Conservation (phyloP, 2,113 vertebrate species). For the Cinclus mexicanus region DNA sequence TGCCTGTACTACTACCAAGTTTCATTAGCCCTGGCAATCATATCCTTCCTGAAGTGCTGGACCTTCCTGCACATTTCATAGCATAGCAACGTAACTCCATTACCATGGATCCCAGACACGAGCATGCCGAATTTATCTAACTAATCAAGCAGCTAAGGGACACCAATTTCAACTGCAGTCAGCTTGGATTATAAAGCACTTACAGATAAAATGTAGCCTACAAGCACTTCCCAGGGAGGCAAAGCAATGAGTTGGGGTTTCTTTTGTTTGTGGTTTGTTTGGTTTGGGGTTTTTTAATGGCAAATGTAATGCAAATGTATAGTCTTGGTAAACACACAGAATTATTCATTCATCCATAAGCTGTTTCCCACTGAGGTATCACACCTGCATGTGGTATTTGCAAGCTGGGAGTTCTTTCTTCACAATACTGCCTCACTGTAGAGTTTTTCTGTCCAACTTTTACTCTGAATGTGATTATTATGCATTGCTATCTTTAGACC, state of each 20-base stretch:
- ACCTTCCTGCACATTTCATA: constrained; percentile 28
- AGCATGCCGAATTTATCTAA: constrained; percentile 38
- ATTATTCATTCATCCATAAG: not conserved
- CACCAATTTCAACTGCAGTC: constrained; percentile 16
- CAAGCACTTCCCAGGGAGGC: not conserved
- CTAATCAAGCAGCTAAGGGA: constrained; percentile 10
- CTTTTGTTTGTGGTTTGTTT: not conserved
- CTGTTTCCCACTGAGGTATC: constrained; percentile 1
- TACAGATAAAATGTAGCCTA: not conserved
- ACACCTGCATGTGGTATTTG: constrained; percentile 2
- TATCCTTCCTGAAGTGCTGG: not conserved
- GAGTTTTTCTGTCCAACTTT: not conserved
- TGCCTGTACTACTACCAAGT: not conserved
- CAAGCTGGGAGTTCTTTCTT: constrained; percentile 1
- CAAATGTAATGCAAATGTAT: not conserved
- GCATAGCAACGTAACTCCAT: constrained; percentile 62
- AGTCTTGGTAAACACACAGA: not conserved
- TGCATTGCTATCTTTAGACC: not conserved
- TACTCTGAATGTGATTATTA: not conserved
- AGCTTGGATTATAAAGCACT: not conserved
- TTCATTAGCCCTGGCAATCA: constrained; percentile 23
- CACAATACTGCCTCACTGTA: not conserved
- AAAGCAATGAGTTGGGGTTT: not conserved
- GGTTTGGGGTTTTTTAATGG: not conserved
- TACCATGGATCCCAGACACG: constrained; percentile 60